Evolutionary conservation across 2,888 invertebrate genomes (phyloP).

Genomic region (Eledone cirrhosa): DNA sequence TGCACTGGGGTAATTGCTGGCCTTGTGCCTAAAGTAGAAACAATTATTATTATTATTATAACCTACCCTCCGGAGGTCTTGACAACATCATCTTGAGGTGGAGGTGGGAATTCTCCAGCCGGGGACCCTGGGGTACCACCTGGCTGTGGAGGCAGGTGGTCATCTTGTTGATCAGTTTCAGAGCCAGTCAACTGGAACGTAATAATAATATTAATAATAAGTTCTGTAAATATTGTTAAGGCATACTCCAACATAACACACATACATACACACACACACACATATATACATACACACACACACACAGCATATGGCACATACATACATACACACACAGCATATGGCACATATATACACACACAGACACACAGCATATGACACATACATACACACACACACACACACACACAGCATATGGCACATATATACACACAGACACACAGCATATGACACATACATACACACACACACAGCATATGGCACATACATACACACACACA

Average conservation of each 20-base stretch:
- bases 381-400: background rate
- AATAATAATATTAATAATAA: background rate
- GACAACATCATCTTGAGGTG: background rate
- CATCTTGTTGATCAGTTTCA: background rate
- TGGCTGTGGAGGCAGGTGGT: background rate
- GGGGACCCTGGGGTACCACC: slow-evolving; percentile 11
- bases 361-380: background rate
- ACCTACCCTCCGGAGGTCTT: slow-evolving; percentile 15
- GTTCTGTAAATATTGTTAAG: no score
- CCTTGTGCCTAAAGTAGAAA: no score
- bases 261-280: no score
- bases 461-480: background rate
- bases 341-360: background rate
- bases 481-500: background rate
- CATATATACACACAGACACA: background rate
- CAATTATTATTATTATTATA: no score
- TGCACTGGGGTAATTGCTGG: no score
- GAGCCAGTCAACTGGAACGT: slow-evolving; percentile 11
- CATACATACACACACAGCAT: background rate
- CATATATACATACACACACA: no score
- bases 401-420: background rate
- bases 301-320: no score
- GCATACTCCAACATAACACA: no score
- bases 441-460: background rate
- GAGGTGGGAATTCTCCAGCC: slow-evolving; percentile 16